Base-by-base conservation (phyloP, 2,113 vertebrate genomes). In the Pseudorhombus dupliciocellatus region DNA sequence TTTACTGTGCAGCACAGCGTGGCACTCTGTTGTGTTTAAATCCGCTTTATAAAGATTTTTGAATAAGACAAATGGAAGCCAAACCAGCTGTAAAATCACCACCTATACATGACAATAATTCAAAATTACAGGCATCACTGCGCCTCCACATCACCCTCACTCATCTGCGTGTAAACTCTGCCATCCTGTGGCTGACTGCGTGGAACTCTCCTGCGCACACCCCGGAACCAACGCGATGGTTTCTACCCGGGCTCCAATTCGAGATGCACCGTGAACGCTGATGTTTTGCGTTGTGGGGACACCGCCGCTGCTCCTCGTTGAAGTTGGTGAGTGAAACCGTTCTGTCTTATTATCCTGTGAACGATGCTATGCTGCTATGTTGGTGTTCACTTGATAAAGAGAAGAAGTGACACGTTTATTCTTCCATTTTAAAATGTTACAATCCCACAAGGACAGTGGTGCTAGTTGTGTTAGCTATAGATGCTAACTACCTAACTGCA, bases 121-220 rank as follows among this genome's bases (percentile, higher is more conserved):
- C 12, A 9, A 37, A 37, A 44, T 5, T 18, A 15, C 40, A 44
- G 14, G 1, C 3, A 15, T 44, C 40, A 44, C 46, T 37, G 10
- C 34, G 10, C 34, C 34, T 37, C 34, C 10, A 37, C 10, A 10
- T 37, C 34, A 9, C 34, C 10, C 34, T 11, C 34, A 37, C 10
- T 46, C 18, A 51, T 57, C 10, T 24, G n/a, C 64, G 69, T 62
- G 77, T 1, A 8, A 15, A 3, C 20, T 60, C 82, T 88, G 90
- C 87, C 88, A 82, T 80, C 91, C 20, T 79, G 90, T 75, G 90
- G 68, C 24, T 0, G n/a, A 9, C 5, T 21, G 21, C 9, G 28
- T 12, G 53, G 28, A 28, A 18, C 50, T 7, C 24, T 8, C 3
- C 18, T 2, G 18, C 18, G 5, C 54, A 2, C 5, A 24, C 0